Percentiles rank a stretch among this genome's conserved stretches.
Conservation (phyloP, 2,888 invertebrate species). For the Macrosiphum euphorbiae region DNA sequence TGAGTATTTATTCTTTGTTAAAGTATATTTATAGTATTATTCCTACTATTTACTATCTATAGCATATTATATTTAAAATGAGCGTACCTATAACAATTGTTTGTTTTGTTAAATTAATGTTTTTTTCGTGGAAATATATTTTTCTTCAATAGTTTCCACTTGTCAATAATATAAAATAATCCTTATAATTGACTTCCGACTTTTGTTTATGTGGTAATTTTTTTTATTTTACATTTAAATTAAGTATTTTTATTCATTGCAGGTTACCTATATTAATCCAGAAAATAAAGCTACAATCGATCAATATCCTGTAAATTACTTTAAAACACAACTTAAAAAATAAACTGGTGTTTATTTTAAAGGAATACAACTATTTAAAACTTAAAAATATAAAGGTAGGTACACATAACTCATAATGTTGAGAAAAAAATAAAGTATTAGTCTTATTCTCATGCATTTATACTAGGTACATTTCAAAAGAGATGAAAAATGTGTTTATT, state of each 20-base stretch:
- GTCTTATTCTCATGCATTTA: neutral
- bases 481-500: slow-evolving; percentile 17
- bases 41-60: no score
- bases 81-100: neutral
- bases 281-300: neutral
- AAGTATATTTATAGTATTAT: no score
- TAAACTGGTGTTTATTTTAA: neutral
- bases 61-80: no score
- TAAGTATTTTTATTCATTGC: neutral
- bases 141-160: neutral
- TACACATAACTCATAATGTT: neutral
- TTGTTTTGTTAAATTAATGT: neutral
- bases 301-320: neutral
- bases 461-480: neutral
- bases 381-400: neutral
- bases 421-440: neutral
- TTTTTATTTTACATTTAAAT: neutral
- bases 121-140: neutral
- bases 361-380: neutral
- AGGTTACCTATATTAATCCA: neutral
- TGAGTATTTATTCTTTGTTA: no score
- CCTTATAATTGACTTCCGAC: neutral
- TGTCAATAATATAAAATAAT: neutral
- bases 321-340: neutral
- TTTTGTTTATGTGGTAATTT: neutral